Evolutionary conservation across 2,113 vertebrate genomes (phyloP), one percentile per base, ranked within the genome.

Genomic region (Zapus hudsonius): DNA sequence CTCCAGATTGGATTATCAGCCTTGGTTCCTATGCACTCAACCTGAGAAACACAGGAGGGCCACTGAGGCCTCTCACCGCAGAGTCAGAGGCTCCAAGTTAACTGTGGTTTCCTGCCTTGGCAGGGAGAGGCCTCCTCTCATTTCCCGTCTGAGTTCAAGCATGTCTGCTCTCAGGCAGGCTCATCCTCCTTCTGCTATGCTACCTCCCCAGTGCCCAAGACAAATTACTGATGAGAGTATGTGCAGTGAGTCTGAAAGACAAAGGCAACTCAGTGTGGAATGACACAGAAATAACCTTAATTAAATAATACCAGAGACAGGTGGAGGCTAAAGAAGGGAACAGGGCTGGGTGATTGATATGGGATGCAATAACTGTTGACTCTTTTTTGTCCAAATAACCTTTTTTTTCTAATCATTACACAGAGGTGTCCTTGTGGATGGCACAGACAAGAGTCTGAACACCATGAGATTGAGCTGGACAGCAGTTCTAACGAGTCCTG

Each of bases 31-130:
- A 7, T 27, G 25, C 3, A 29, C 25, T 73, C 10, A 11, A 9
- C 13, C 29, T 72, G 76, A 55, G 67, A 57, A 74, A 67, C 40
- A 10, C 23, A 67, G 33, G n/a, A 40, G n/a, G 20, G 29, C 55
- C 6, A 25, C 25, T 8, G 3, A 52, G 44, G 38, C 2, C 13
- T 17, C n/a, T 5, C 7, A 74, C n/a, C 3, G 1, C 4, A 5
- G 9, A 27, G 16, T 22, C 25, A 11, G 57, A 72, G 66, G 23
- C 38, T 25, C 33, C 27, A 33, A 52, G n/a, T 44, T 33, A 61
- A 19, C 4, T 11, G 13, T 72, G 40, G 13, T 72, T 23, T n/a
- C 72, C 33, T 0, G 36, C 3, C 42, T 75, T 47, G 23, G 29
- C 31, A 61, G 66, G 23, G 19, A 20, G 29, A 2, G 2, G 25